Evolutionary conservation across 2,888 invertebrate species (phyloP).

Genomic region (Dinocampus coccinellae): DNA sequence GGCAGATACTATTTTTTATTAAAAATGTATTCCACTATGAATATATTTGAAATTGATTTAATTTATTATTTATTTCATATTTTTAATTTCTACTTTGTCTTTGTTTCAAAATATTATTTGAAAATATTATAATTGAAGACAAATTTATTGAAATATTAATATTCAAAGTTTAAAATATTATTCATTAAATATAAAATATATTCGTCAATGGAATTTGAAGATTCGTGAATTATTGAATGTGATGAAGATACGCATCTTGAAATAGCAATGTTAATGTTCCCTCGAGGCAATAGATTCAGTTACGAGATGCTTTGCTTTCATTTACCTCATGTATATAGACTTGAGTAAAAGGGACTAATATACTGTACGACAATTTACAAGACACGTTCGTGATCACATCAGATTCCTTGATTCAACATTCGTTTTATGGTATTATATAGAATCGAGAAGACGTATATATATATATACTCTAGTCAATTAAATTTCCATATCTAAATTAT

Average conservation of each 20-base stretch:
- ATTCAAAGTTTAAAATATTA: background rate
- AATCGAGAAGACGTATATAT: background rate
- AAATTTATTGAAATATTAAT: constrained; percentile 10
- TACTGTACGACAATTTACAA: constrained; percentile 7
- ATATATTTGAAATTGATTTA: too few relatives aligned
- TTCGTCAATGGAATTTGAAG: constrained; percentile 33
- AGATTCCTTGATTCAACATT: constrained; percentile 33
- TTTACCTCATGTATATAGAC: background rate
- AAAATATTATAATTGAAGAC: too few relatives aligned
- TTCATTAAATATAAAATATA: constrained; percentile 22
- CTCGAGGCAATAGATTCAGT: constrained; percentile 32
- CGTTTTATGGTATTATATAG: constrained; percentile 24
- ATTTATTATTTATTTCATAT: too few relatives aligned
- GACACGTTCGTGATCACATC: constrained; percentile 24
- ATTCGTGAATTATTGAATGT: constrained; percentile 15
- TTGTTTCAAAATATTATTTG: too few relatives aligned
- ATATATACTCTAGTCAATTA: background rate
- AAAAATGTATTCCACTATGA: too few relatives aligned
- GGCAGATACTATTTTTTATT: too few relatives aligned
- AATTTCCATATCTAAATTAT: background rate
- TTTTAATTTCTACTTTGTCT: too few relatives aligned
- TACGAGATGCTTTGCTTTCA: constrained; percentile 8
- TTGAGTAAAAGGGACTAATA: constrained; percentile 22
- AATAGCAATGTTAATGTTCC: constrained; percentile 24
- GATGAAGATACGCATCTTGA: constrained; percentile 27